These are phyloP conservation scores for Macquaria australasica DNA, from an alignment of 2,113 vertebrate genomes.

Conservation along the genomic window DNA sequence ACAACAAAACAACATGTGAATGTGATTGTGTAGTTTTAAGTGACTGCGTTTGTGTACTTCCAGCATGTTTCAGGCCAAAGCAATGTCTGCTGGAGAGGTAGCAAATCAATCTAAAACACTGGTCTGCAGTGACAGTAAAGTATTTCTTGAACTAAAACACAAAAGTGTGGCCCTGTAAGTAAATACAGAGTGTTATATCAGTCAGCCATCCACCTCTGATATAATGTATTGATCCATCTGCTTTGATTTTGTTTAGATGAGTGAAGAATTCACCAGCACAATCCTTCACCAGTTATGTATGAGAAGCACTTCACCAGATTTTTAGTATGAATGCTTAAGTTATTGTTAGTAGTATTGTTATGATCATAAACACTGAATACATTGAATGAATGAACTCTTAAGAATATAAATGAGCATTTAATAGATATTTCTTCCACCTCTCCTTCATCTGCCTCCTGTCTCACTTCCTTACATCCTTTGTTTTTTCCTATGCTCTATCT, in stretches of 20 bases:
- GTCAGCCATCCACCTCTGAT: neutral
- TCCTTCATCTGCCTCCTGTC: neutral
- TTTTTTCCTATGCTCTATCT: neutral
- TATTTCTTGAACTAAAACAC: neutral
- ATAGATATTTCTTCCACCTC: neutral
- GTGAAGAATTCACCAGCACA: neutral
- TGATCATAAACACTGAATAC: neutral
- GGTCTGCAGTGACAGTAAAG: no score
- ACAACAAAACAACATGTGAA: no score
- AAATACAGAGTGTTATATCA: neutral
- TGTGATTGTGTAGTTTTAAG: no score
- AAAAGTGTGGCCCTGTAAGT: neutral
- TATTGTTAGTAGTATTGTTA: neutral
- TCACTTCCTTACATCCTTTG: neutral
- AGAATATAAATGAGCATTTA: neutral
- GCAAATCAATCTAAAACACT: no score
- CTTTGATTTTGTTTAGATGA: neutral
- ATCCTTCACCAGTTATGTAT: neutral
- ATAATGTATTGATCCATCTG: neutral
- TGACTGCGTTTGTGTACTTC: no score
- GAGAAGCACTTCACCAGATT: neutral
- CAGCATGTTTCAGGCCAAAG: no score
- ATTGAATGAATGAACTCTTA: neutral
- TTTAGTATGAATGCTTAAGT: neutral
- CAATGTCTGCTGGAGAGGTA: no score